Evolutionary conservation across 2,888 invertebrate species (phyloP).

Genomic region (Andricus quercusramuli): DNA sequence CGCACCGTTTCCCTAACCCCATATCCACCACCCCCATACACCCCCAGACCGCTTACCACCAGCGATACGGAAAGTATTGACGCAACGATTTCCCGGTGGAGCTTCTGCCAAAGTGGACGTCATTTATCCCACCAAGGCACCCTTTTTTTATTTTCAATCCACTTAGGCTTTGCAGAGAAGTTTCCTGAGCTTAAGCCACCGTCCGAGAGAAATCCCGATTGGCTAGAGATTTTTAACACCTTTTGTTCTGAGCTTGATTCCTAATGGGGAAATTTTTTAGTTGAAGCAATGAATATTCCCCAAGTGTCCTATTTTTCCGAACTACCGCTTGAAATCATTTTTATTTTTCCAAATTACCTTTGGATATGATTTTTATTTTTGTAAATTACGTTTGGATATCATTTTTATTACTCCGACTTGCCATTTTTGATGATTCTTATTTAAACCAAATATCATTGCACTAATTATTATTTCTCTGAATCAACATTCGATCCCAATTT

Average conservation of each 20-base stretch:
- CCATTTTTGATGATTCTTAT: no score
- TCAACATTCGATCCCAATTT: no score
- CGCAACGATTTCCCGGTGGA: slow-evolving; percentile 52
- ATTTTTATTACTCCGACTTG: no score
- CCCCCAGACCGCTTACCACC: slow-evolving; percentile 43
- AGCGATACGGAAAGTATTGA: slow-evolving; percentile 68
- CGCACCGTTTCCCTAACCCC: slow-evolving; percentile 52
- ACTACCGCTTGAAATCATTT: no score
- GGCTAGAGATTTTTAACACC: slow-evolving; percentile 20
- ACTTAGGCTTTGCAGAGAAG: slow-evolving; percentile 65
- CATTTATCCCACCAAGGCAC: slow-evolving; percentile 59
- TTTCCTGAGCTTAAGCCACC: slow-evolving; percentile 58
- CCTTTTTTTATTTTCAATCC: slow-evolving; percentile 72
- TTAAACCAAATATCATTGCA: no score
- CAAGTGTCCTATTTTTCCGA: no score
- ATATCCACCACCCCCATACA: slow-evolving; percentile 45
- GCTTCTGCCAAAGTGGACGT: slow-evolving; percentile 55
- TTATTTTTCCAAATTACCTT: no score
- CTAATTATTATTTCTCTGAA: no score
- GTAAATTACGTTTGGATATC: no score
- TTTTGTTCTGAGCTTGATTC: neutral
- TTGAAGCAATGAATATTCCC: neutral
- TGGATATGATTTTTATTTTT: no score
- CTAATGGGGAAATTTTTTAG: neutral
- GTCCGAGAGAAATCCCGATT: neutral